Percentiles rank a stretch among this genome's conserved stretches.
phyloP scores from a whole-genome alignment of 2,797 vertebrate genomes.

The Alca torda region DNA sequence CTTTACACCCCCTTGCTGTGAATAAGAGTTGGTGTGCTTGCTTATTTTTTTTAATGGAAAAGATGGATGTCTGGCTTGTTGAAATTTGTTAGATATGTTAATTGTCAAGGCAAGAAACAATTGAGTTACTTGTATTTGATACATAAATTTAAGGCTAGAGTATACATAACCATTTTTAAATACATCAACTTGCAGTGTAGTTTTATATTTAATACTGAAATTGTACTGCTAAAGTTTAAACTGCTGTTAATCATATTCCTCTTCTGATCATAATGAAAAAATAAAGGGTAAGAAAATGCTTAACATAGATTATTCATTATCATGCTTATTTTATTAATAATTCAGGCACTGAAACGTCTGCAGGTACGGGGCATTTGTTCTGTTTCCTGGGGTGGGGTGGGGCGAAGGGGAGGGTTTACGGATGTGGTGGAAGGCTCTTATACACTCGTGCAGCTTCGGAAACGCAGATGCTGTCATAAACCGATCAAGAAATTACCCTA shows the following conservation, averaged over 20 bases:
- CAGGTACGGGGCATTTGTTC: neutral
- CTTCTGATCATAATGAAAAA: conserved; percentile 72
- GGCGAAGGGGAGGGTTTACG: neutral
- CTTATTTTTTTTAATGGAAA: conserved; percentile 67
- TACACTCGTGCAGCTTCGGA: neutral
- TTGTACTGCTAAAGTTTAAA: conserved; percentile 72
- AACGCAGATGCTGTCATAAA: neutral
- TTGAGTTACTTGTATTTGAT: conserved; percentile 69
- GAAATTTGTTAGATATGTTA: conserved; percentile 65
- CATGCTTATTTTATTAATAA: conserved; percentile 66
- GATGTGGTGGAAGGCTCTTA: neutral
- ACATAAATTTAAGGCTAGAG: conserved; percentile 67
- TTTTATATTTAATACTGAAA: conserved; percentile 74
- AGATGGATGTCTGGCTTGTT: conserved; percentile 68
- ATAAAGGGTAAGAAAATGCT: conserved; percentile 74
- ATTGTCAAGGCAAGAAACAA: conserved; percentile 68
- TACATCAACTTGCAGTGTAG: conserved; percentile 72
- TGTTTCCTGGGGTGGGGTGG: neutral
- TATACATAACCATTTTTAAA: conserved; percentile 73
- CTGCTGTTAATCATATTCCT: conserved; percentile 72
- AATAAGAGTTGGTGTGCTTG: conserved; percentile 66
- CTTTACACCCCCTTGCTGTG: conserved; percentile 50
- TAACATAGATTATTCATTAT: conserved; percentile 70
- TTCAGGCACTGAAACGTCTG: neutral
- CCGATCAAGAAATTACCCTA: neutral